Base-by-base conservation (phyloP, 2,113 vertebrate genomes). In the Rafetus swinhoei region DNA sequence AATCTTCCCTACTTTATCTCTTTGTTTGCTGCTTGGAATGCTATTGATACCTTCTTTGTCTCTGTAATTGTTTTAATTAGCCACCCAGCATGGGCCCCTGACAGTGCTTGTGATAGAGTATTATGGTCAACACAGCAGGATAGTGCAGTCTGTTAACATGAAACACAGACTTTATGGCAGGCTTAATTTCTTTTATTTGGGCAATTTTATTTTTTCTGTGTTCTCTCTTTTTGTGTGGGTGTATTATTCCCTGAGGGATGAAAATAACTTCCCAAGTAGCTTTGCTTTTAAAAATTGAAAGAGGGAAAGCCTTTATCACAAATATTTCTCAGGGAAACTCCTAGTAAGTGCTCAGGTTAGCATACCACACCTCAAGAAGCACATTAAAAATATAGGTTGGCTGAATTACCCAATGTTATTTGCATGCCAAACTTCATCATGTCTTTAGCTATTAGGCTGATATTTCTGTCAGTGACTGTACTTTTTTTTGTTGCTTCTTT, bases 21-120 rank as follows among this genome's bases (percentile, higher is more conserved):
- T 98, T 98, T 98, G 98, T 98, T 97, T 96, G 98, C 97, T 97
- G 96, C 96, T 96, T 84, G 98, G 98, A 98, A 98, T 98, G 98
- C 98, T 98, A 98, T 93, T 93, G 98, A 97, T 97, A 97, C 97
- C 96, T 97, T 93, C 97, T 99, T 99, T 99, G 98, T 99, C 96
- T 98, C 97, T 98, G 96, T 99, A 99, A 99, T 99, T 98, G 98
- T 99, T 99, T 99, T 99, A 99, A 99, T 99, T 99, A 99, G 98
- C 98, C 97, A 92, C 98, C 95, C 98, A 95, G 98, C 97, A 95
- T 98, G 98, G 97, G 92, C 94, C 95, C 91, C 93, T 93, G 96
- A 74, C 97, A 74, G 96, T 15, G 96, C 92, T 84, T 77, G 96
- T 32, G 95, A 87, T 83, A 27, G 94, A 92, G 95, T 69, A 90